phyloP scores from a whole-genome alignment of 2,113 vertebrate species.

The Platycercus adscitus region DNA sequence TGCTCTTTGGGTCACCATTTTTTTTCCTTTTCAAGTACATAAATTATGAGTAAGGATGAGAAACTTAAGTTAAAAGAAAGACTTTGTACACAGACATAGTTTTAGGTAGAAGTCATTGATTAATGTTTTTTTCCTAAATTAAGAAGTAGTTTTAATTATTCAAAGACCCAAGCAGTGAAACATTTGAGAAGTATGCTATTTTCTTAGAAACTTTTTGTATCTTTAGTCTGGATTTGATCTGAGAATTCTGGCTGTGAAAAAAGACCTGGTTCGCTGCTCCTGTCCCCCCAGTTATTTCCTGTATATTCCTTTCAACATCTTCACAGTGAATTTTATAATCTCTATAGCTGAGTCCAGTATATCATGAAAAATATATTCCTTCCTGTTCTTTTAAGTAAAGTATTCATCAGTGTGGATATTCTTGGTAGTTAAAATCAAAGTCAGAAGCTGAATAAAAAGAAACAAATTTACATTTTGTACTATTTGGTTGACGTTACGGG shows the following conservation, averaged over 20 bases:
- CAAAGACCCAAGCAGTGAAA: neutral
- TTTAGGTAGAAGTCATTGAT: neutral
- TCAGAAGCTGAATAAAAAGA: neutral
- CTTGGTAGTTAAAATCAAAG: neutral
- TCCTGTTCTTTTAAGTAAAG: neutral
- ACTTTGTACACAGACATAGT: neutral
- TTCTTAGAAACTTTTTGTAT: neutral
- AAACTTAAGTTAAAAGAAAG: neutral
- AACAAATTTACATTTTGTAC: neutral
- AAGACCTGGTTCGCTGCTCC: rapidly evolving
- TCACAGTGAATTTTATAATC: neutral
- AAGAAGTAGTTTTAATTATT: neutral
- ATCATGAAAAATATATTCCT: neutral
- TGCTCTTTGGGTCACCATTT: neutral
- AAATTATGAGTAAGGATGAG: neutral
- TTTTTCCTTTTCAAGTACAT: neutral
- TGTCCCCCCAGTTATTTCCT: neutral
- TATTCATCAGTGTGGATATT: neutral
- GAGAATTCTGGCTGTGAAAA: neutral
- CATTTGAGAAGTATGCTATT: neutral
- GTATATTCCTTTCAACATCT: neutral
- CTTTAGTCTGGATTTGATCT: neutral
- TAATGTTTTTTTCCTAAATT: neutral
- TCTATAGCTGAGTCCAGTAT: neutral
- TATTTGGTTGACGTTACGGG: neutral